Base-by-base conservation (phyloP, 2,888 invertebrate genomes). In the Ceramica pisi region DNA sequence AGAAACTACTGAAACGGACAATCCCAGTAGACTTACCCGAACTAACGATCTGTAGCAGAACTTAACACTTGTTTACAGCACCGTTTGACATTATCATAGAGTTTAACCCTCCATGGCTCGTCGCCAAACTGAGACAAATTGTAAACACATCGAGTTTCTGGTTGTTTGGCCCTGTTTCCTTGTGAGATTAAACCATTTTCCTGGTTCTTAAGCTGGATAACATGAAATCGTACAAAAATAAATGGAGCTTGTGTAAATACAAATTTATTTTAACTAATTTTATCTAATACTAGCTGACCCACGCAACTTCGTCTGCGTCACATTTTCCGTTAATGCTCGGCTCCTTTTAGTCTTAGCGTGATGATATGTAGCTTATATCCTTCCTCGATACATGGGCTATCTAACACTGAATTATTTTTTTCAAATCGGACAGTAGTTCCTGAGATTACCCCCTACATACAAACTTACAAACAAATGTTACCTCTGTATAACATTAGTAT, bases 71-170 rank as follows among this genome's bases (percentile, higher is more conserved):
- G 75, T 63, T 64, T 76, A 26, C 77, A 53, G 16, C 19, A 5
- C 19, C 26, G 46, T 75, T 75, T 60, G 59, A 75, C 77, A 70
- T 63, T 19, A 76, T 75, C 70, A 71, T 38, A n/a, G 41, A 26
- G 56, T 70, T 35, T 0, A 21, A 53, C 44, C 12, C 12, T 44
- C 50, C 14, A 12, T 70, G 75, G 75, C 77, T 55, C 14, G 19
- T 9, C 26, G 77, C 77, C 75, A 77, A 77, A 55, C 21, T 31
- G 10, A 60, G 69, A 61, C 50, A 62, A 61, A 68, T 75, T 74
- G 69, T 75, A 61, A 68, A 48, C 44, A 75, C 67, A 31, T 67
- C 59, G 26, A 41, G 26, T 51, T 73, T 66, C 46, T 55, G 73
- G 41, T 75, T n/a, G 67, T 73, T 41, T 16, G 9, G 16, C 53